Evolutionary conservation across 2,797 vertebrate genomes (phyloP), one percentile per base, ranked within the genome.

Genomic region (Micrastur ruficollis): DNA sequence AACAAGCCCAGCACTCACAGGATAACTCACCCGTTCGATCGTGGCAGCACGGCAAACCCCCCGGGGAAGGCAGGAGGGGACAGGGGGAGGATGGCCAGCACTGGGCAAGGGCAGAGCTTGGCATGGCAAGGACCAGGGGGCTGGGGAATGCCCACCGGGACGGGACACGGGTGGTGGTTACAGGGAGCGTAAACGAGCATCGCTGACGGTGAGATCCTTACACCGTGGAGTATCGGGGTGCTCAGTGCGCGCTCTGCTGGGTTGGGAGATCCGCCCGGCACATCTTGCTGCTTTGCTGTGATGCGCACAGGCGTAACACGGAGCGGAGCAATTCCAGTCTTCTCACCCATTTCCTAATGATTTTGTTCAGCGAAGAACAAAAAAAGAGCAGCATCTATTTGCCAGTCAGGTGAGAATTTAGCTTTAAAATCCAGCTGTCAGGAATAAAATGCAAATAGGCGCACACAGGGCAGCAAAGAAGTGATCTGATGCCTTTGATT

Each of bases 401-500:
- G 3, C 46, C 59, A 68, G 32, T 19, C 4, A 0, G 81, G 52
- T 74, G 68, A 86, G 61, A 87, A 72, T 4, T 70, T 36, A 52
- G 72, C 73, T 93, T 81, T 82, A 76, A 93, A 93, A 84, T 17
- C 78, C 87, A 49, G 27, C 66, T 46, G 4, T 73, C 58, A 49
- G 80, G 61, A 91, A 65, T 56, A 6, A 94, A 94, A 96, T 88
- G 87, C 79, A 95, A 91, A 94, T 79, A 34, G 75, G 75, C 3
- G 5, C 89, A 81, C 2, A 2, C 83, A 86, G 89, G 81, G 86
- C 85, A 93, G 89, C 46, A 10, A 36, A 88, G 94, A 81, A 95
- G 61, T 22, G 76, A 88, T 74, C 88, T 52, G 91, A 89, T 86
- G 86, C 70, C 79, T 95, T 82, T 96, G 93, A 96, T 92, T 96